Evolutionary conservation across 2,113 vertebrate species (phyloP), one percentile per base, ranked within the genome.

Genomic region (Progne subis): DNA sequence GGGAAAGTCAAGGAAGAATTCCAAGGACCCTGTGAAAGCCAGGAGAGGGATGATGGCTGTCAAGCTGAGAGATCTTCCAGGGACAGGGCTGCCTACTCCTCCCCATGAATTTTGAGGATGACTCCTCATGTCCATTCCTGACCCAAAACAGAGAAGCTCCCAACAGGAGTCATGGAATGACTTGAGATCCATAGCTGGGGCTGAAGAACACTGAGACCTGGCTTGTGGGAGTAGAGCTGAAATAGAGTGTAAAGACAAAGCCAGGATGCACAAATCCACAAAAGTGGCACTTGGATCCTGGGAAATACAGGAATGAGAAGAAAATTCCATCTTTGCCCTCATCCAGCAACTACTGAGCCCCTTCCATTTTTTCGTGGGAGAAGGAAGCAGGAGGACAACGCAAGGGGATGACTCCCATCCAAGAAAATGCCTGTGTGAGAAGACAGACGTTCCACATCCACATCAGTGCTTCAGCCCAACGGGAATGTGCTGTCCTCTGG

Each of bases 401-500:
- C 88, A 96, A 95, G 90, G 94, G 63, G 90, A 93, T 94, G 82
- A 95, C 23, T 95, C 75, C 82, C 79, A 88, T 95, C 94, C 94
- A 97, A 96, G 91, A 94, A 96, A 97, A 92, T 70, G 92, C 86
- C 94, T 71, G 3, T 13, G 32, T 61, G 63, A 86, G 80, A 90
- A 94, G 95, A 93, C 79, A 61, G 82, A 95, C 80, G 0, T 59
- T 70, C 72, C 9, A 61, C 59, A 78, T 23, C 63, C 56, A 11
- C 8, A 2, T 39, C 83, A 96, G 70, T 12, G 41, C 82, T 69
- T 76, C 44, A 18, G 50, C 70, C 79, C 82, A 92, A 81, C 4
- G 5, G 60, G 88, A 95, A 96, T 84, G 83, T 7, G 56, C 80
- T 91, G 96, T 92, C 76, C 91, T 78, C 52, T 4, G 10, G 68